A percentile compares a stretch with the other conserved stretches of the same genome.
Conservation (phyloP, 2,797 vertebrate species). For the Karalla daura region DNA sequence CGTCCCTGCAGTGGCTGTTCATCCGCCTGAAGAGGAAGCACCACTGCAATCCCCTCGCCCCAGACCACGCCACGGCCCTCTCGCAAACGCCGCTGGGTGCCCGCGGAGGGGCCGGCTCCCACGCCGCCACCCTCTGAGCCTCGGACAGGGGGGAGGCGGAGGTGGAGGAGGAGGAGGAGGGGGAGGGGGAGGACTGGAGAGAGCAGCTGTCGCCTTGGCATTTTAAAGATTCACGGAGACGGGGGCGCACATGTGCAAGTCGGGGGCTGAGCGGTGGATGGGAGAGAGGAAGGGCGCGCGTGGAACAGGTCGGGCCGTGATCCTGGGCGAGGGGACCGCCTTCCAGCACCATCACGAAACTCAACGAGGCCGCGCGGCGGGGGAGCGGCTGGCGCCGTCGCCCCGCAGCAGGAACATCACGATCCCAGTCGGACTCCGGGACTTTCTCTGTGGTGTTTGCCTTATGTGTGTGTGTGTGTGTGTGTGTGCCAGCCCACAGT, state of each 20-base stretch:
- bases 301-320: background rate
- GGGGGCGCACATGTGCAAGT: no score
- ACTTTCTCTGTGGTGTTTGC: no score
- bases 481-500: no score
- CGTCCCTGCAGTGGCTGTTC: conserved; percentile 2
- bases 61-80: conserved; percentile 1
- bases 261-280: no score
- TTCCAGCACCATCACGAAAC: no score
- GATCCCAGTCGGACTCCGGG: no score
- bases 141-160: no score
- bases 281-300: conserved; percentile 9
- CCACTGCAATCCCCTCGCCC: background rate
- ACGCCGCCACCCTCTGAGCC: conserved; percentile 24
- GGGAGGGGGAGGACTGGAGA: conserved; percentile 13
- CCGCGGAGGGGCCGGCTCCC: background rate
- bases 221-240: conserved; percentile 43
- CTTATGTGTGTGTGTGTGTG: no score
- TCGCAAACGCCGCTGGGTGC: background rate
- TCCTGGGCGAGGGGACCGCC: no score
- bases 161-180: conserved; percentile 12
- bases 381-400: no score
- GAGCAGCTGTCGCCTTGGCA: conserved; percentile 5
- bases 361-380: no score
- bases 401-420: no score
- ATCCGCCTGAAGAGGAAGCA: conserved; percentile 10